phyloP scores from a whole-genome alignment of 2,797 vertebrate genomes.

The Ctenopoma kingsleyae region DNA sequence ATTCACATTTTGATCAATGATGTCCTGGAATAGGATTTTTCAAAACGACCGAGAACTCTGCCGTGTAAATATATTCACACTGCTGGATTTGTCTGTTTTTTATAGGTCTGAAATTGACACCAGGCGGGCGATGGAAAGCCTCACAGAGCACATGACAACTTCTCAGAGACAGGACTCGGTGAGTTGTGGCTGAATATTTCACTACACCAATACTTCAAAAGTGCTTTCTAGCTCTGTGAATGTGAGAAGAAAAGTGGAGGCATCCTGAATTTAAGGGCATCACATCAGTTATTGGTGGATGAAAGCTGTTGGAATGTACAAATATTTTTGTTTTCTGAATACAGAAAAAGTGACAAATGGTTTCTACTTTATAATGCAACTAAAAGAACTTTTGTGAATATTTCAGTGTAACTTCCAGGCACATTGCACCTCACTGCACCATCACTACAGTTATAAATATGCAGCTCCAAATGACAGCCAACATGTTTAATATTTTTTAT shows the following conservation, averaged over 20 bases:
- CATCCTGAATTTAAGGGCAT: constrained; percentile 22
- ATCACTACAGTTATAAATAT: constrained; percentile 36
- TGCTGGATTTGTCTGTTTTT: constrained; percentile 39
- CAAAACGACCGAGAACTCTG: constrained; percentile 8
- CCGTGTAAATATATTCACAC: constrained; percentile 36
- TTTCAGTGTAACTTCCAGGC: constrained; percentile 36
- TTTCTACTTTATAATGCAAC: constrained; percentile 3
- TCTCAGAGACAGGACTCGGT: constrained; percentile 88
- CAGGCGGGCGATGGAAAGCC: constrained; percentile 87
- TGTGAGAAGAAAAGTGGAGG: constrained; percentile 16
- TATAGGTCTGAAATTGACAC: constrained; percentile 91
- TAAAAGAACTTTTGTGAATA: constrained; percentile 24
- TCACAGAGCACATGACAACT: constrained; percentile 85
- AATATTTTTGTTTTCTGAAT: constrained; percentile 16
- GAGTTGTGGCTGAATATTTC: constrained; percentile 74
- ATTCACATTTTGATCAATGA: constrained; percentile 48
- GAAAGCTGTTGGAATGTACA: constrained; percentile 25
- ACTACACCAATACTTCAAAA: constrained; percentile 13
- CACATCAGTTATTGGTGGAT: constrained; percentile 26
- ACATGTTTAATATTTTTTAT: constrained; percentile 61
- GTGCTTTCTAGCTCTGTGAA: constrained; percentile 11
- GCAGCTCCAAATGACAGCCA: constrained; percentile 32
- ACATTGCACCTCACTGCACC: constrained; percentile 17
- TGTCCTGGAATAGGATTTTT: constrained; percentile 32
- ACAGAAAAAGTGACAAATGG: constrained; percentile 6